A percentile compares a stretch with the other conserved stretches of the same genome.
phyloP scores from a whole-genome alignment of 2,888 invertebrate species.

The Auanema sp. region DNA sequence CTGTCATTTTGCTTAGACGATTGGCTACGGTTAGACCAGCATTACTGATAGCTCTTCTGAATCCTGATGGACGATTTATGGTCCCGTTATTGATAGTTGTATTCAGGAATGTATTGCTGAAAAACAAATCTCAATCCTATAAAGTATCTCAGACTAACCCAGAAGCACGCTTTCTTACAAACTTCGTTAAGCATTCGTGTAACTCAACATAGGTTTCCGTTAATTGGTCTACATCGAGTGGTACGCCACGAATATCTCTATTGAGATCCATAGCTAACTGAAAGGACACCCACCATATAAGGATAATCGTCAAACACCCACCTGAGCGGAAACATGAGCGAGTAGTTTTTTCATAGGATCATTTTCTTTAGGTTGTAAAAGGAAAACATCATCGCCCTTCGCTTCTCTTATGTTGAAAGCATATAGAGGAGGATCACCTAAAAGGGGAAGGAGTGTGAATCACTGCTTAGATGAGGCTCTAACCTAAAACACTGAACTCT shows the following conservation, averaged over 20 bases:
- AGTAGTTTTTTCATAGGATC: slow-evolving; percentile 3
- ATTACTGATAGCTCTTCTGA: slow-evolving; percentile 20
- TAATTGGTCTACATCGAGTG: background rate
- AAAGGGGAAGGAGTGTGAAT: background rate
- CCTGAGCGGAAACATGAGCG: slow-evolving; percentile 5
- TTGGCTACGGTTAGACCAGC: slow-evolving; percentile 18
- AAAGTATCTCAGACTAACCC: background rate
- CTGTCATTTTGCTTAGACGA: slow-evolving; percentile 3
- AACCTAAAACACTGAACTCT: background rate
- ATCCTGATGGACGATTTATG: background rate
- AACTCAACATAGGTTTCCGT: background rate
- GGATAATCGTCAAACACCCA: background rate
- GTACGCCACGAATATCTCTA: slow-evolving; percentile 1
- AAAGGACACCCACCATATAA: too few relatives aligned
- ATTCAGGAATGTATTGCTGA: background rate
- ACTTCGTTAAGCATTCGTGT: slow-evolving; percentile 10
- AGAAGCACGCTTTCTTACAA: slow-evolving; percentile 6
- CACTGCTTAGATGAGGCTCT: background rate
- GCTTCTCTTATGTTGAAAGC: slow-evolving; percentile 15
- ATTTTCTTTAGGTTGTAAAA: slow-evolving; percentile 11
- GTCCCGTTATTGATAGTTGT: background rate
- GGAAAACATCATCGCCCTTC: slow-evolving; percentile 5
- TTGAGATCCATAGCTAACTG: slow-evolving; percentile 14
- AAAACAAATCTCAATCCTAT: background rate
- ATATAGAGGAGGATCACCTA: background rate